Percentiles rank a stretch among this genome's conserved stretches.
These are phyloP conservation scores for Mesorhabditis sp. DNA, from an alignment of 2,888 invertebrate species.

Conservation along the genomic window DNA sequence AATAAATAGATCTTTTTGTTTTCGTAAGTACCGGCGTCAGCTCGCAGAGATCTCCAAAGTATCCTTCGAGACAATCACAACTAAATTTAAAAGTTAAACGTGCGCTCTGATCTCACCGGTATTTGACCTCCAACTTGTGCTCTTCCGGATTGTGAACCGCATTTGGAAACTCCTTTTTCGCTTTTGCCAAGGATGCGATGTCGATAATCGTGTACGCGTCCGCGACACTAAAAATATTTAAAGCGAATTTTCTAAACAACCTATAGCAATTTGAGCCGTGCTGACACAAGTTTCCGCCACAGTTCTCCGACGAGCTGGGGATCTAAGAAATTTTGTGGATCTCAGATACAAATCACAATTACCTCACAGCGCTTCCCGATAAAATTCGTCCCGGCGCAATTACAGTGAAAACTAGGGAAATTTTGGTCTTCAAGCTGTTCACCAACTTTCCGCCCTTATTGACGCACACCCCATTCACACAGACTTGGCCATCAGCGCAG, in stretches of 20 bases:
- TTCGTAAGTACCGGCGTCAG: conserved; percentile 1
- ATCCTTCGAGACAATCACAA: conserved; percentile 2
- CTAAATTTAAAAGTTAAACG: neutral
- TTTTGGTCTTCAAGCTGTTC: neutral
- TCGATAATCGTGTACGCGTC: neutral
- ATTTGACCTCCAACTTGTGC: neutral
- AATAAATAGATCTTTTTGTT: neutral
- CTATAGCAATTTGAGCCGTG: neutral
- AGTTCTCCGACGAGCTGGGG: neutral
- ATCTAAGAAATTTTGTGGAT: neutral
- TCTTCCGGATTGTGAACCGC: neutral
- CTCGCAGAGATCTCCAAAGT: conserved; percentile 4
- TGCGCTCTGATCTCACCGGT: neutral
- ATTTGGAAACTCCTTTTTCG: neutral
- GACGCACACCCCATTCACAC: neutral
- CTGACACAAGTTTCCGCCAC: neutral
- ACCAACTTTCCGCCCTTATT: neutral
- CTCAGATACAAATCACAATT: neutral
- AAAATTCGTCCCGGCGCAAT: neutral
- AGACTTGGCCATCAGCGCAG: neutral
- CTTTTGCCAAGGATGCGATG: neutral
- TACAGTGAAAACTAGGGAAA: neutral
- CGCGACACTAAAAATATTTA: neutral
- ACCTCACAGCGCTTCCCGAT: conserved; percentile 1
- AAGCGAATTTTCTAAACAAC: conserved; percentile 1